Evolutionary conservation across 2,113 vertebrate species (phyloP).

Genomic region (Poecile atricapillus): DNA sequence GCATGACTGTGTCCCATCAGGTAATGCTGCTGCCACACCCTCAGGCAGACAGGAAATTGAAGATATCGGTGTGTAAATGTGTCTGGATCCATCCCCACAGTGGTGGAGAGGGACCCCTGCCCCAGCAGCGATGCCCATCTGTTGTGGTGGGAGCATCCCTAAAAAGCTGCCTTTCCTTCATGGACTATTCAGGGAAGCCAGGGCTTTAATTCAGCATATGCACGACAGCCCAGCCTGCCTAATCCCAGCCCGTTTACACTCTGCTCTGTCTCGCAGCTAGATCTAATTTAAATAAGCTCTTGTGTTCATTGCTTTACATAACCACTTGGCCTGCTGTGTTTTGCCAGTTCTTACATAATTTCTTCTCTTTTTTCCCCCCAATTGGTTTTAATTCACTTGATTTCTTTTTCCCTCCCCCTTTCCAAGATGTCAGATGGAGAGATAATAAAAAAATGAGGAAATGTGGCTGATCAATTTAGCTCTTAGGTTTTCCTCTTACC

Average conservation of each 20-base stretch:
- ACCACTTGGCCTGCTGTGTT: slow-evolving; percentile 27
- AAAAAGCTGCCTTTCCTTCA: background rate
- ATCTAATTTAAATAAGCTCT: slow-evolving; percentile 54
- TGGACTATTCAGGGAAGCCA: background rate
- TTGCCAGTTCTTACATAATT: slow-evolving; percentile 62
- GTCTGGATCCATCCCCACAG: background rate
- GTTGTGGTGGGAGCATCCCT: background rate
- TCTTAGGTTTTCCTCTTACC: background rate
- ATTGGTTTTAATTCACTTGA: slow-evolving; percentile 43
- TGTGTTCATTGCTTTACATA: slow-evolving; percentile 54
- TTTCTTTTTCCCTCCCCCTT: background rate
- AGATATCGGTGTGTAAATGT: background rate
- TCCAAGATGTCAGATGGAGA: background rate
- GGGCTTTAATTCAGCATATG: background rate
- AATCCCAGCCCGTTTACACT: slow-evolving; percentile 23
- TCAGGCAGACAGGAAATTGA: rapidly evolving
- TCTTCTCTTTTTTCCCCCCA: background rate
- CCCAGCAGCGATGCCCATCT: background rate
- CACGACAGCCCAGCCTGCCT: background rate
- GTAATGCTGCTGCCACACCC: background rate
- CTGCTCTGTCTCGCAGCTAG: background rate
- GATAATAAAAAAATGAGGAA: background rate
- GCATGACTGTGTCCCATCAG: background rate
- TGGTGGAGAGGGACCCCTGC: background rate
- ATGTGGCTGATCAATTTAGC: background rate